Percentiles rank a stretch among this genome's conserved stretches.
Conservation (phyloP, 2,113 vertebrate genomes). For the Physeter macrocephalus region DNA sequence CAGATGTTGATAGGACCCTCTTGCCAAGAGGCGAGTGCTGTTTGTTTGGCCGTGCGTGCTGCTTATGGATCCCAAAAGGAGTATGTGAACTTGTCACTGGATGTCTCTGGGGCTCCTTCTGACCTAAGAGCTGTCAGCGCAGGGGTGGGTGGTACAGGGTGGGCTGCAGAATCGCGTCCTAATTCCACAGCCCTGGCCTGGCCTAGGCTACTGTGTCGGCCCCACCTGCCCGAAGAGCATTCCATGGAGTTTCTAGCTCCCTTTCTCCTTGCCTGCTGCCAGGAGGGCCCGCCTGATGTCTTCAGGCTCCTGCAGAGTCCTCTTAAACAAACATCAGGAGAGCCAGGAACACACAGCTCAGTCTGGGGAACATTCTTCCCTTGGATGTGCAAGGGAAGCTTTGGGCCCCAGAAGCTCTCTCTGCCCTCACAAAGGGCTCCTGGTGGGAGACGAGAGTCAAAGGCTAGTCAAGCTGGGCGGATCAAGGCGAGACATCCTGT, state of each 20-base stretch:
- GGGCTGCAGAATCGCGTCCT: neutral
- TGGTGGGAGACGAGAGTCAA: accelerated
- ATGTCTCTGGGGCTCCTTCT: neutral
- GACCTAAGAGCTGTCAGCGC: neutral
- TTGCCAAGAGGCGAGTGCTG: neutral
- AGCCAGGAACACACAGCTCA: neutral
- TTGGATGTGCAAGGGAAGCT: neutral
- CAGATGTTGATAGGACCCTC: neutral
- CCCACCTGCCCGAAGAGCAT: neutral
- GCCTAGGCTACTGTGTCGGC: neutral
- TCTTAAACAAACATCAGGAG: neutral
- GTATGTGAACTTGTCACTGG: neutral
- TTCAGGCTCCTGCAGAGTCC: neutral
- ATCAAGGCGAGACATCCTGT: neutral
- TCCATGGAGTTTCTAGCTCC: neutral
- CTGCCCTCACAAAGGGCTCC: neutral
- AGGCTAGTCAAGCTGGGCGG: neutral
- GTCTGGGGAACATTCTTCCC: neutral
- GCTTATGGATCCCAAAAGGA: neutral
- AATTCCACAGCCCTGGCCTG: neutral
- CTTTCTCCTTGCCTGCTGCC: neutral
- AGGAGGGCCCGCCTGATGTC: neutral
- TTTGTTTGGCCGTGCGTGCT: neutral
- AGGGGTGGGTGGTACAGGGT: neutral
- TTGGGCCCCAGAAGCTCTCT: too few species aligned